Base-by-base conservation (phyloP, 2,113 vertebrate genomes). In the Bombycilla garrulus region DNA sequence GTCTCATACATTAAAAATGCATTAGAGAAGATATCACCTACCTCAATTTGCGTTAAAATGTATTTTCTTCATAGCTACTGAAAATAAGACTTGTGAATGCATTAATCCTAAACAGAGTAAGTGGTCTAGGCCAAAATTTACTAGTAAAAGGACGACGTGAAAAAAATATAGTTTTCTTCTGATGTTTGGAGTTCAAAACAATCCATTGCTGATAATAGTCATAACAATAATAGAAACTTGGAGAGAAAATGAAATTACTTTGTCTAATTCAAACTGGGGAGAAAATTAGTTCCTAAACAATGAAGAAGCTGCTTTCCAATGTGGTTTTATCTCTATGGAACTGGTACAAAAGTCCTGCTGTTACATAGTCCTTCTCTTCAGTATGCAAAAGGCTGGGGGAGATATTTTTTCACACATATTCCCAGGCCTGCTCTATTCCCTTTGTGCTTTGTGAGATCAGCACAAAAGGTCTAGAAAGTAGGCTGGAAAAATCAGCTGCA, bases 391-490 rank as follows among this genome's bases (percentile, higher is more conserved):
- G 38, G 40, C 77, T 14, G 12, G 17, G 72, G 69, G 31, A 95
- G 83, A 64, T 95, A 92, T 92, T 97, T 93, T 95, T 92, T 93
- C 83, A 64, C 69, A 56, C 33, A 4, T 94, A 95, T 84, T 95
- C 92, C 92, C 91, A 92, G 57, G 22, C 36, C 70, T 91, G 51
- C n/a, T 95, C 18, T 95, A 89, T 86, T 95, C 92, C 94, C 95
- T 91, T 76, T 60, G 94, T 84, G 94, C 81, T 92, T 91, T 89
- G 57, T 60, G 66, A 92, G 82, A 94, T 93, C 92, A 95, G 95
- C 44, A 96, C 95, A 93, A 95, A 96, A 95, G 95, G 94, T 97
- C 94, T 91, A 79, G 86, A 97, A 96, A 96, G 81, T 96, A 95
- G 96, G 94, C 89, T 96, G 96, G 88, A 90, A 88, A 93, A 90